Conservation (phyloP, 2,888 invertebrate species). For the Tipula vernalis region DNA sequence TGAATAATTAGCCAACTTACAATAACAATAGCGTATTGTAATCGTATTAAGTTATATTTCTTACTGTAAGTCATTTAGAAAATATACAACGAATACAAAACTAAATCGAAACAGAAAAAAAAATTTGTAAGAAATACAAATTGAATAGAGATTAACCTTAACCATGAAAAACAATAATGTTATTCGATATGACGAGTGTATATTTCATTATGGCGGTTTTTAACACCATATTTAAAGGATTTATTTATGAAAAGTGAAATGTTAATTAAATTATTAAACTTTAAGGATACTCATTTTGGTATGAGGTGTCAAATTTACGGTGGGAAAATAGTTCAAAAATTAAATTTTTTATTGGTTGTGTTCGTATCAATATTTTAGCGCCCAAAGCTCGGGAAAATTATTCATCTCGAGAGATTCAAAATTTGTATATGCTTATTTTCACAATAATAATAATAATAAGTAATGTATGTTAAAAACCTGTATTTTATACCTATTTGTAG, state of each 20-base stretch:
- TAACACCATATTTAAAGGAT: background rate
- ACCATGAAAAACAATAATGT: background rate
- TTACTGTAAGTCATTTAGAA: background rate
- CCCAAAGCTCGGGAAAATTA: no score
- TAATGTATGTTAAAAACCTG: no score
- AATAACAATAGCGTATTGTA: background rate
- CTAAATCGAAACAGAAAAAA: background rate
- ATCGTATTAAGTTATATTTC: background rate
- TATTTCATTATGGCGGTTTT: background rate
- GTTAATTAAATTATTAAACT: background rate
- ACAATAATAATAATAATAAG: no score
- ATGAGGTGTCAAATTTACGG: background rate
- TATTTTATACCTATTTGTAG: no score
- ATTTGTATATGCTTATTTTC: no score
- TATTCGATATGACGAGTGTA: background rate
- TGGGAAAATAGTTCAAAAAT: background rate
- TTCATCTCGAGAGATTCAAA: no score
- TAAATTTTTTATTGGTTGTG: no score
- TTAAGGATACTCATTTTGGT: background rate
- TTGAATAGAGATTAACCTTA: background rate
- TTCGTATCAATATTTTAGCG: no score
- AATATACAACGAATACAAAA: background rate
- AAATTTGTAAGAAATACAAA: background rate
- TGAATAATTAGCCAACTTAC: background rate
- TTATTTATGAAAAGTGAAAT: background rate